A percentile compares a stretch with the other conserved stretches of the same genome.
phyloP scores from a whole-genome alignment of 2,113 vertebrate genomes.

The Megaptera novaeangliae region DNA sequence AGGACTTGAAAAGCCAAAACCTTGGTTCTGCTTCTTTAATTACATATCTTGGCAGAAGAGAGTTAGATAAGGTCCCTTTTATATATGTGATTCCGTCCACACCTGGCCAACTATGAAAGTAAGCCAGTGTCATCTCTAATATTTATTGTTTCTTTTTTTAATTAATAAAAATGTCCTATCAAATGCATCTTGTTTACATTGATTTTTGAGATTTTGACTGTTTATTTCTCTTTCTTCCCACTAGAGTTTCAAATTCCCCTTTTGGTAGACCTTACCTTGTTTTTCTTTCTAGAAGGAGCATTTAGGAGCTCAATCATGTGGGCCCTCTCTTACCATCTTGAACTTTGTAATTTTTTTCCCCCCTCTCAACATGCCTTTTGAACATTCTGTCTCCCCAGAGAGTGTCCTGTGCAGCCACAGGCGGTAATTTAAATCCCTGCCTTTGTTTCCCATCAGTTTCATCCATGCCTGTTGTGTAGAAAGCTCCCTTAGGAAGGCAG shows the following conservation, averaged over 20 bases:
- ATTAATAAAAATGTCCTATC: neutral
- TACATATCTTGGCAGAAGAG: neutral
- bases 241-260: neutral
- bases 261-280: neutral
- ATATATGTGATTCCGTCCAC: neutral
- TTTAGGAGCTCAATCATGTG: neutral
- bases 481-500: neutral
- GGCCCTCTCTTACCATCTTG: neutral
- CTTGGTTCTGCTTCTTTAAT: neutral
- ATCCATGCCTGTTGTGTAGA: neutral
- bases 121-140: neutral
- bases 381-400: neutral
- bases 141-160: neutral
- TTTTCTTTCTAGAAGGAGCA: neutral
- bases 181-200: neutral
- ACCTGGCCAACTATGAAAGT: neutral
- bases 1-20: neutral
- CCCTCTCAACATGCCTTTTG: neutral
- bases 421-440: neutral
- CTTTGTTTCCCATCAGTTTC: neutral
- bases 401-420: neutral
- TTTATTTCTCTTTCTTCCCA: neutral
- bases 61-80: neutral
- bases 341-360: neutral
- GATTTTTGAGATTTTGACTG: neutral